These are phyloP conservation scores for Drosophila suboccidentalis DNA, from an alignment of 2,888 invertebrate genomes.

Conservation along the genomic window DNA sequence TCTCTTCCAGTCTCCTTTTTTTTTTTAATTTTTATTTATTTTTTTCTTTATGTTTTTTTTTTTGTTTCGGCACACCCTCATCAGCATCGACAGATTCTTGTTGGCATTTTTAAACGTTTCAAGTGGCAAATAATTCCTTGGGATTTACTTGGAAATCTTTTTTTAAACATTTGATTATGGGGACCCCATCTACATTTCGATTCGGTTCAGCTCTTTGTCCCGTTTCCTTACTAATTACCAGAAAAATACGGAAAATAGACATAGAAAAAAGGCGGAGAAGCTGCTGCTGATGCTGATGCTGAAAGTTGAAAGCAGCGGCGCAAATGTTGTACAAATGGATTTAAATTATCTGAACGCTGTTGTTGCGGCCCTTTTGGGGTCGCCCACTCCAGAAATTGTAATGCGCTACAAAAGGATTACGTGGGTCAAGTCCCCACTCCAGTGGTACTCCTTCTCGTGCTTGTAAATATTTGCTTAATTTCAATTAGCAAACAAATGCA, in stretches of 20 bases:
- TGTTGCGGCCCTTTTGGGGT: slow-evolving; percentile 7
- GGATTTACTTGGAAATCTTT: slow-evolving; percentile 79
- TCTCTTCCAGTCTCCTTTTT: slow-evolving; percentile 8
- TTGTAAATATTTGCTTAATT: slow-evolving; percentile 78
- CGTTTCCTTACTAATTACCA: slow-evolving; percentile 73
- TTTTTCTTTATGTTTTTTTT: neutral
- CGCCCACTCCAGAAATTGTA: slow-evolving; percentile 43
- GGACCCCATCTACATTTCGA: slow-evolving; percentile 31
- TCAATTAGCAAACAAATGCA: slow-evolving; percentile 81
- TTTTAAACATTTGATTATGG: slow-evolving; percentile 75
- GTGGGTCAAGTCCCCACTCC: slow-evolving; percentile 72
- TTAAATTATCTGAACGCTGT: slow-evolving; percentile 73
- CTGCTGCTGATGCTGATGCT: neutral
- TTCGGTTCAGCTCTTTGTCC: slow-evolving; percentile 15
- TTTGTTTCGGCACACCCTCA: slow-evolving; percentile 59
- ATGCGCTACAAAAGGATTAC: slow-evolving; percentile 85
- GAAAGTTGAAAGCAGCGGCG: slow-evolving; percentile 60
- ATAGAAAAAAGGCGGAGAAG: neutral
- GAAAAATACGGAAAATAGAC: slow-evolving; percentile 23
- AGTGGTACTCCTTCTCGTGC: slow-evolving; percentile 33
- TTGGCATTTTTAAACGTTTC: slow-evolving; percentile 84
- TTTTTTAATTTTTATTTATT: slow-evolving; percentile 4
- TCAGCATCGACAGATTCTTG: slow-evolving; percentile 72
- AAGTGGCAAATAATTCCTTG: slow-evolving; percentile 83
- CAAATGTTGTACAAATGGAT: slow-evolving; percentile 80